These are phyloP conservation scores for Colaptes auratus DNA, from an alignment of 2,113 vertebrate species.

Conservation along the genomic window DNA sequence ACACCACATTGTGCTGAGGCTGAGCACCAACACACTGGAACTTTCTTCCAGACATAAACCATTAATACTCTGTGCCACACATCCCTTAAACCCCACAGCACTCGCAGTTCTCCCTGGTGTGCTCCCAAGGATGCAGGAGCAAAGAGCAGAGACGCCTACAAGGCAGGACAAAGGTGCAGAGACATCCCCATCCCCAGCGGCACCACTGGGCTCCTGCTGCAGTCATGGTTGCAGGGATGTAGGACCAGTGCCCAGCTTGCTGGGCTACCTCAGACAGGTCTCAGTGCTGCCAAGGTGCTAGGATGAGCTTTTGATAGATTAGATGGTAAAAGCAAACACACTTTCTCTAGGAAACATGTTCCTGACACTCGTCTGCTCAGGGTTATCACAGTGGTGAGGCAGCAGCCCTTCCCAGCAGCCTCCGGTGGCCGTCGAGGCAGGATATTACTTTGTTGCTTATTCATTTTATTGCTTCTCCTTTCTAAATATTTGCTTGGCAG, in stretches of 20 bases:
- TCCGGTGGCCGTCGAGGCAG: not conserved
- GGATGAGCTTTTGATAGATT: not conserved
- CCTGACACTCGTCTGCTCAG: not conserved
- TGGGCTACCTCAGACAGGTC: not conserved
- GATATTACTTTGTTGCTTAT: conserved; percentile 70
- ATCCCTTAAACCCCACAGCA: not conserved
- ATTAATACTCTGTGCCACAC: not conserved
- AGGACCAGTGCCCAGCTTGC: not conserved
- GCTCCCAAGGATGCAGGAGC: not conserved
- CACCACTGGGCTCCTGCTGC: fast-evolving
- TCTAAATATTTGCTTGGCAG: conserved; percentile 73
- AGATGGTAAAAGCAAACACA: conserved; percentile 7
- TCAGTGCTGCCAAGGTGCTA: not conserved
- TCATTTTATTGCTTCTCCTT: conserved; percentile 71
- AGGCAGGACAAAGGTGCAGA: not conserved
- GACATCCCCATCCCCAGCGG: not conserved
- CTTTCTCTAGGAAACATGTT: conserved; percentile 50
- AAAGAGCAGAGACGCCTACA: not conserved
- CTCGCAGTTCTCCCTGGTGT: not conserved
- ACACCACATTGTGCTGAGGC: not conserved
- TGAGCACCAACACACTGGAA: fast-evolving
- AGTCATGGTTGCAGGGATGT: not conserved
- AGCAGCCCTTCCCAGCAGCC: conserved; percentile 45
- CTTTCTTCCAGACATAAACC: not conserved
- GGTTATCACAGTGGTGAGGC: not conserved